phyloP scores from a whole-genome alignment of 1,140 invertebrate species.

The Pachypeltis micranthus region DNA sequence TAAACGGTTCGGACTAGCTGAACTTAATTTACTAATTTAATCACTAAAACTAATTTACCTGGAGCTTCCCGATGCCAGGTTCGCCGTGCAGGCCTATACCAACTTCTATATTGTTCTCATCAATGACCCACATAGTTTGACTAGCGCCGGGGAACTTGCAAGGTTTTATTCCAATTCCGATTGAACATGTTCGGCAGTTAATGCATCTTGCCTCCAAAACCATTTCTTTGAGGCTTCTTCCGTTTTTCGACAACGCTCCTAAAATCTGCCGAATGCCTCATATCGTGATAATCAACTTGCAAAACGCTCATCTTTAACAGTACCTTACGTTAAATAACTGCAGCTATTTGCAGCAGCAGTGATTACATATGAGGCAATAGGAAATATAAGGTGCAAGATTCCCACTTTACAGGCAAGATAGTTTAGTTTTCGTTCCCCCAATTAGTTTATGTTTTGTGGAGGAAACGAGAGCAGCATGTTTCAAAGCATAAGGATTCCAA shows the following conservation, averaged over 20 bases:
- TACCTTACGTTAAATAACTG: too few species aligned
- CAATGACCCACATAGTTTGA: constrained; percentile 51
- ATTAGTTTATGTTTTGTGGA: too few species aligned
- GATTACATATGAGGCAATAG: too few species aligned
- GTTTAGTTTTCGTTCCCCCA: too few species aligned
- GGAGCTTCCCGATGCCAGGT: constrained; percentile 59
- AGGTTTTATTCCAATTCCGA: constrained; percentile 56
- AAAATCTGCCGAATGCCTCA: constrained; percentile 54
- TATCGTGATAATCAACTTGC: too few species aligned
- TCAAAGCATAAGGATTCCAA: too few species aligned
- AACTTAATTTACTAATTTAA: constrained; percentile 10
- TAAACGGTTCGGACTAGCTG: not conserved
- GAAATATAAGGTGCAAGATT: too few species aligned
- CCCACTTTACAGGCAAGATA: too few species aligned
- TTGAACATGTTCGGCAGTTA: constrained; percentile 46
- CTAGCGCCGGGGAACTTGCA: constrained; percentile 58
- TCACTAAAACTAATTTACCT: constrained; percentile 35
- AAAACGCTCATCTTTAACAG: too few species aligned
- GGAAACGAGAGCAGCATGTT: too few species aligned
- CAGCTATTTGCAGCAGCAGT: too few species aligned
- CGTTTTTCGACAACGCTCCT: constrained; percentile 55
- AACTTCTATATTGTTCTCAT: constrained; percentile 59
- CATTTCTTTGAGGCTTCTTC: constrained; percentile 43
- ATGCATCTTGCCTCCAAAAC: constrained; percentile 10
- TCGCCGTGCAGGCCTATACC: constrained; percentile 79